These are phyloP conservation scores for Apodemus speciosus DNA, from an alignment of 2,113 vertebrate genomes.

Conservation along the genomic window DNA sequence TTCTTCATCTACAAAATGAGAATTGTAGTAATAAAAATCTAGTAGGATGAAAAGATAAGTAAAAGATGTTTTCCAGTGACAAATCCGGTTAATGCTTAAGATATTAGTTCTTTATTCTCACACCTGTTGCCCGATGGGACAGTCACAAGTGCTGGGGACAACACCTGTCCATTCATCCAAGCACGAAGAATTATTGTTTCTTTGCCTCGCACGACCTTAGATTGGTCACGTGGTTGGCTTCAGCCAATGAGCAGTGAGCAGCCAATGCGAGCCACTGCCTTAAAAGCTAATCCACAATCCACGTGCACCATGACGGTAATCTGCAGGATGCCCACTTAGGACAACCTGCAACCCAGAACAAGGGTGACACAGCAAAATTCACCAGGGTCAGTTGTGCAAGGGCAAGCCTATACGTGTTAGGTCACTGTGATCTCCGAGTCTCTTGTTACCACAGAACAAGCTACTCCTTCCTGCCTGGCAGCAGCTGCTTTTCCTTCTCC, in stretches of 20 bases:
- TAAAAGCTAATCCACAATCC: neutral
- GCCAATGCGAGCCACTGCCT: neutral
- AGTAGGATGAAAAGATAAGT: neutral
- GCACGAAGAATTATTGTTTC: neutral
- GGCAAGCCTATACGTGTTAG: neutral
- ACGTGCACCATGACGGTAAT: neutral
- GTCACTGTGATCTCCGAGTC: neutral
- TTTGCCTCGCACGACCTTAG: neutral
- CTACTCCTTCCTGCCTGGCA: neutral
- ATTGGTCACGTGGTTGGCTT: neutral
- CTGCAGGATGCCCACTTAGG: neutral
- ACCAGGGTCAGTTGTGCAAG: neutral
- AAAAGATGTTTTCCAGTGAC: neutral
- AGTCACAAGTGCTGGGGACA: neutral
- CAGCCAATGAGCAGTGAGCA: conserved; percentile 23
- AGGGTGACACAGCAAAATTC: conserved; percentile 43
- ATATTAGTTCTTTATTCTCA: neutral
- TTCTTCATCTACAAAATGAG: conserved; percentile 37
- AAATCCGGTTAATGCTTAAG: neutral
- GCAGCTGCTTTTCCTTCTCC: neutral
- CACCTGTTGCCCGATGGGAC: neutral
- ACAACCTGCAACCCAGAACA: neutral
- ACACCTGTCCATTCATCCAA: neutral
- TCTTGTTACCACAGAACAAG: neutral
- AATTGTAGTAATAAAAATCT: conserved; percentile 7